These are phyloP conservation scores for Neodiprion virginianus DNA, from an alignment of 1,140 invertebrate genomes.

Conservation along the genomic window DNA sequence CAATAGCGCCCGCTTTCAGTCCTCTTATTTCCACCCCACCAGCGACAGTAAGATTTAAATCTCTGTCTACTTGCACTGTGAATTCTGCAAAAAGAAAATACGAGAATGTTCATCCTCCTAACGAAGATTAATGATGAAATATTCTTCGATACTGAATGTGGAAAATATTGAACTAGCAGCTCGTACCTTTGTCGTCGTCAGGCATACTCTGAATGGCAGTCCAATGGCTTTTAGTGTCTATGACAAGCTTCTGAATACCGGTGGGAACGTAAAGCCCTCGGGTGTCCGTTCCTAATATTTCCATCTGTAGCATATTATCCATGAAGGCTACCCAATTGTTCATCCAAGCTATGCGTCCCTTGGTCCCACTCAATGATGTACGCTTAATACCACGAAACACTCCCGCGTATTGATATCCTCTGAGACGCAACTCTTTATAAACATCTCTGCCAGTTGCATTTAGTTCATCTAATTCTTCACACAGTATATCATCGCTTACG, in stretches of 20 bases:
- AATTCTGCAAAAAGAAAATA: constrained; percentile 42
- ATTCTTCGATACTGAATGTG: background rate
- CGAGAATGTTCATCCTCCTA: background rate
- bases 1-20: constrained; percentile 80
- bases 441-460: constrained; percentile 74
- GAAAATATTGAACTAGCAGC: constrained; percentile 4
- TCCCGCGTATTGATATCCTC: constrained; percentile 91
- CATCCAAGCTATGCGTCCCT: constrained; percentile 70
- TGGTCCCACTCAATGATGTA: constrained; percentile 57
- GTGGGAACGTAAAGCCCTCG: constrained; percentile 84
- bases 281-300: constrained; percentile 78
- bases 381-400: constrained; percentile 73
- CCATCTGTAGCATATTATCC: constrained; percentile 91
- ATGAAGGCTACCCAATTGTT: constrained; percentile 93
- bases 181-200: constrained; percentile 45
- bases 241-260: constrained; percentile 78
- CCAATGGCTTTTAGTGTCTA: constrained; percentile 77
- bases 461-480: constrained; percentile 38
- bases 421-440: constrained; percentile 89
- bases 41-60: constrained; percentile 57
- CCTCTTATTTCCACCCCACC: constrained; percentile 87
- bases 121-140: background rate
- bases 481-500: constrained; percentile 25
- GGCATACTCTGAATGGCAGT: constrained; percentile 51
- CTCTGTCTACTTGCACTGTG: constrained; percentile 61